These are phyloP conservation scores for Dicrurus megarhynchus DNA, from an alignment of 2,113 vertebrate species.

Conservation along the genomic window DNA sequence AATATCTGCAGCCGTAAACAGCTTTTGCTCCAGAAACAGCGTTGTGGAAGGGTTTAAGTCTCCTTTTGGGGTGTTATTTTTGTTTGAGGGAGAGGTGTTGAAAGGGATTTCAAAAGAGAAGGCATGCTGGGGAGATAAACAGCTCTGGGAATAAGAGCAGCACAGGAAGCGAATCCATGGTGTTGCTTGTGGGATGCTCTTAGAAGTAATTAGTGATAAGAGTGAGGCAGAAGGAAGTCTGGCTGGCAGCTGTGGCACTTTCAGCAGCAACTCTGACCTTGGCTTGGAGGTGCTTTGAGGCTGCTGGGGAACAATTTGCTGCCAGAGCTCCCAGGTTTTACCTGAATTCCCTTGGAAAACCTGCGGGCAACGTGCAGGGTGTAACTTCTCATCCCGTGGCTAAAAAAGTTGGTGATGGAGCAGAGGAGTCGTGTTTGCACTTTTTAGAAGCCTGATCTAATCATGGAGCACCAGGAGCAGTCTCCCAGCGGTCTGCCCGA, in stretches of 20 bases:
- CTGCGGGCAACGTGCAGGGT: neutral
- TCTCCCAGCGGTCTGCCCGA: accelerated
- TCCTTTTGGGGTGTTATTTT: neutral
- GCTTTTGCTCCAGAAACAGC: neutral
- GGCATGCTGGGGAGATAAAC: neutral
- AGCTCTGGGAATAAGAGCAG: neutral
- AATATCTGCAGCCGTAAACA: neutral
- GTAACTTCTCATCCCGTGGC: neutral
- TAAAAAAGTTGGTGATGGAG: neutral
- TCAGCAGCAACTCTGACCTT: neutral
- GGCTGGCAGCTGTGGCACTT: neutral
- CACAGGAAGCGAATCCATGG: neutral
- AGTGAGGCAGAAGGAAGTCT: conserved; percentile 28
- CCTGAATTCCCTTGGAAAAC: neutral
- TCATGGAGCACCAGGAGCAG: neutral
- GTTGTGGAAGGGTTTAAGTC: neutral
- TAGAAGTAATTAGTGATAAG: conserved; percentile 36
- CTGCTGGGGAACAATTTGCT: neutral
- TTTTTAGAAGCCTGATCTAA: neutral
- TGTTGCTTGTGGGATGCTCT: neutral
- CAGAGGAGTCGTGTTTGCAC: neutral
- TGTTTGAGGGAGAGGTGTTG: neutral
- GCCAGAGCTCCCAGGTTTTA: neutral
- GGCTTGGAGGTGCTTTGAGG: neutral
- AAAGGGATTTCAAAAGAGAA: conserved; percentile 31